A percentile compares a stretch with the other conserved stretches of the same genome.
Evolutionary conservation across 2,797 vertebrate species (phyloP).

Genomic region (Synanceia verrucosa): DNA sequence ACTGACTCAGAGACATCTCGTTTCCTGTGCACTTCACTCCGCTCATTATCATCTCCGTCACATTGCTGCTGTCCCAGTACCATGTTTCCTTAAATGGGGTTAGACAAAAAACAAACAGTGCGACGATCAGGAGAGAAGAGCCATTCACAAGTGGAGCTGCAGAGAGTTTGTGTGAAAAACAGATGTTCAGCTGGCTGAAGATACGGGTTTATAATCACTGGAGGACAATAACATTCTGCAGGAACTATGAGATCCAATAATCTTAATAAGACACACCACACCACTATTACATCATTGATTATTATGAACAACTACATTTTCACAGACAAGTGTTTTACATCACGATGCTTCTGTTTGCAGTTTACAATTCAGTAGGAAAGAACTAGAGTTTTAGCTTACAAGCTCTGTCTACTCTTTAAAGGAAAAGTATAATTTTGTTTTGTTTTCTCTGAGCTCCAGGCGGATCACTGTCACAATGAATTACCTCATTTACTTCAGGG

Average conservation of each 20-base stretch:
- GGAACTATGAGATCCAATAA: neutral
- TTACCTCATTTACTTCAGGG: neutral
- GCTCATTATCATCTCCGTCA: constrained; percentile 93
- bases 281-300: neutral
- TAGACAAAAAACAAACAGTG: neutral
- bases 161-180: constrained; percentile 27
- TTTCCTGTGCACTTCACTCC: constrained; percentile 91
- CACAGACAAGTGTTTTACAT: neutral
- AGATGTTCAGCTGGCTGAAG: constrained; percentile 37
- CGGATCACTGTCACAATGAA: neutral
- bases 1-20: constrained; percentile 92
- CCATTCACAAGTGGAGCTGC: neutral
- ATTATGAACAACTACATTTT: neutral
- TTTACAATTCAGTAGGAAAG: no score
- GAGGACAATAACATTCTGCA: neutral
- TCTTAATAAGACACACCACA: neutral
- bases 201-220: constrained; percentile 5
- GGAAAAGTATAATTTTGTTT: neutral
- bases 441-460: neutral
- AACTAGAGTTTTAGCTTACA: neutral
- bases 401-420: neutral
- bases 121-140: constrained; percentile 24
- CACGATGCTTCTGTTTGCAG: neutral
- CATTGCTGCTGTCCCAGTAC: constrained; percentile 97
- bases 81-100: constrained; percentile 90